Percentiles rank a stretch among this genome's conserved stretches.
Evolutionary conservation across 2,113 vertebrate genomes (phyloP).

Genomic region (Gallinago media): DNA sequence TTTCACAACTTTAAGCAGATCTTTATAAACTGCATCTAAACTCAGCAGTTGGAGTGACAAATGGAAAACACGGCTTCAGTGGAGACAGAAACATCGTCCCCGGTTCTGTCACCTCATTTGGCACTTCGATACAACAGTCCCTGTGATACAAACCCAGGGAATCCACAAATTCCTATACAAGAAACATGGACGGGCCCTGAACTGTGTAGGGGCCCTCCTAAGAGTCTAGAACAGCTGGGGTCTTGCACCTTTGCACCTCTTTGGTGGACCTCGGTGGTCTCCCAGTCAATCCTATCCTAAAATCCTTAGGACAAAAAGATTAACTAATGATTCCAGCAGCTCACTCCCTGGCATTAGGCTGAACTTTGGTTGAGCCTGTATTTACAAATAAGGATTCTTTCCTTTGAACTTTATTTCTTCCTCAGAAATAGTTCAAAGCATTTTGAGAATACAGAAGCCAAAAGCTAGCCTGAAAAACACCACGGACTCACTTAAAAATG

Average conservation of each 20-base stretch:
- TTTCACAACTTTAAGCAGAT: not conserved
- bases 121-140: not conserved
- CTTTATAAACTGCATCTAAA: not conserved
- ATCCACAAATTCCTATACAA: not conserved
- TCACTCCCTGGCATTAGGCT: not conserved
- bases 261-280: not conserved
- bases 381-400: not conserved
- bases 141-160: not conserved
- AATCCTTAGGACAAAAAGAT: not conserved
- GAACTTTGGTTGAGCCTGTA: not conserved
- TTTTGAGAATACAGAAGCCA: constrained; percentile 1
- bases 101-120: not conserved
- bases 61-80: not conserved
- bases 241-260: not conserved
- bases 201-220: not conserved
- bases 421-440: constrained; percentile 36
- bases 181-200: not conserved
- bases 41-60: not conserved
- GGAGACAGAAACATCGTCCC: not conserved
- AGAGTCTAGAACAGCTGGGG: not conserved
- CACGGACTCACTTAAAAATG: not conserved
- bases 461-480: constrained; percentile 1
- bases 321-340: not conserved
- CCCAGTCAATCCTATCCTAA: not conserved
- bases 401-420: not conserved